A percentile compares a stretch with the other conserved stretches of the same genome.
These are phyloP conservation scores for Abrostola tripartita DNA, from an alignment of 2,888 invertebrate species.

Conservation along the genomic window DNA sequence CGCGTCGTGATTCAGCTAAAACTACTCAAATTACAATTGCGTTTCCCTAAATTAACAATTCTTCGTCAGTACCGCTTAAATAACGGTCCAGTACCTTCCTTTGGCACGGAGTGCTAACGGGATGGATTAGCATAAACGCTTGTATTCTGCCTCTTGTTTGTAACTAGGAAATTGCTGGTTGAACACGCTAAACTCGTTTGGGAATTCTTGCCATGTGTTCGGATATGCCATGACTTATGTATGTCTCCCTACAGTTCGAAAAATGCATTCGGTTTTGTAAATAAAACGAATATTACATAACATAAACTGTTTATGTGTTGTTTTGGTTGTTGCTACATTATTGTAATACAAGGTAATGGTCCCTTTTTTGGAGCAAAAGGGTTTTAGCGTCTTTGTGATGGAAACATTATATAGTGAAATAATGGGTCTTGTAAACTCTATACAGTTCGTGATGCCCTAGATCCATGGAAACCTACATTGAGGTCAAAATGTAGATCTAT, in stretches of 20 bases:
- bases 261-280: slow-evolving; percentile 22
- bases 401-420: too few relatives aligned
- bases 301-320: too few relatives aligned
- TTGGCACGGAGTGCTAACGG: slow-evolving; percentile 46
- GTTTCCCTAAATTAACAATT: slow-evolving; percentile 51
- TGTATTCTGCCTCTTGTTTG: slow-evolving; percentile 55
- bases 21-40: slow-evolving; percentile 28
- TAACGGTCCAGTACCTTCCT: slow-evolving; percentile 61
- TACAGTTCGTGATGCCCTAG: too few relatives aligned
- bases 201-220: slow-evolving; percentile 36
- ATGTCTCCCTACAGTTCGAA: slow-evolving; percentile 13
- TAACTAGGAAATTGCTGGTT: slow-evolving; percentile 59
- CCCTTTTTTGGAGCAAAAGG: too few relatives aligned
- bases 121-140: slow-evolving; percentile 67
- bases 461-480: too few relatives aligned
- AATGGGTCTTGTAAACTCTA: too few relatives aligned
- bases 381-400: too few relatives aligned
- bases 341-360: too few relatives aligned
- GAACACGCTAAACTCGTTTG: slow-evolving; percentile 49
- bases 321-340: too few relatives aligned
- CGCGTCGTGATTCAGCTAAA: slow-evolving; percentile 42
- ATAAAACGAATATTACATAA: slow-evolving; percentile 22
- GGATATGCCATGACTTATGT: slow-evolving; percentile 36
- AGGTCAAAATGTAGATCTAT: too few relatives aligned
- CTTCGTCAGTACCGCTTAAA: slow-evolving; percentile 45